Percentiles rank a stretch among this genome's conserved stretches.
phyloP scores from a whole-genome alignment of 2,113 vertebrate species.

The Pipa parva region DNA sequence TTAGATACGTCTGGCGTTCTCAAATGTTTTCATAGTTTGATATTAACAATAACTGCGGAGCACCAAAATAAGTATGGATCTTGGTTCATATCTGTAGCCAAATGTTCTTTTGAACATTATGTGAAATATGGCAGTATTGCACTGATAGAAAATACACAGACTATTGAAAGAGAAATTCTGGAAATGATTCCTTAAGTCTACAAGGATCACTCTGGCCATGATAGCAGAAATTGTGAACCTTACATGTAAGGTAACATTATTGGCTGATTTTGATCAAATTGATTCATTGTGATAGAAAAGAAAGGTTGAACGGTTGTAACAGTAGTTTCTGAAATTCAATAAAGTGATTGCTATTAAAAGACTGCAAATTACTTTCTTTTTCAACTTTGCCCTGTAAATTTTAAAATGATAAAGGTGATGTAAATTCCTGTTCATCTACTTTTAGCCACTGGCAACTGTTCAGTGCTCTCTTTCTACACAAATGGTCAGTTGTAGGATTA shows the following conservation, averaged over 20 bases:
- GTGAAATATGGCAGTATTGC: conserved; percentile 6
- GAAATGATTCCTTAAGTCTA: conserved; percentile 23
- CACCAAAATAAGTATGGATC: background rate
- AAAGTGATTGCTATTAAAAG: too few species aligned
- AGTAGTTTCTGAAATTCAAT: too few species aligned
- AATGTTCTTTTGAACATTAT: background rate
- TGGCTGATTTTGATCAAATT: conserved; percentile 7
- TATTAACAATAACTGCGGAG: conserved; percentile 1
- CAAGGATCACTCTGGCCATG: background rate
- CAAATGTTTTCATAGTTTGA: background rate
- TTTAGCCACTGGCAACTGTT: too few species aligned
- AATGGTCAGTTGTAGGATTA: too few species aligned
- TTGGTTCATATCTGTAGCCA: background rate
- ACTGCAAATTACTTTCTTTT: too few species aligned
- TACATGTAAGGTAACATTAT: conserved; percentile 24
- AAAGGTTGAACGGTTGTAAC: too few species aligned
- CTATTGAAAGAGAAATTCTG: conserved; percentile 21
- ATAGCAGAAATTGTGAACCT: conserved; percentile 18
- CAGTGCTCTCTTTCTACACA: too few species aligned
- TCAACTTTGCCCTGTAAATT: too few species aligned
- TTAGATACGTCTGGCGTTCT: background rate
- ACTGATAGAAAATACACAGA: conserved; percentile 14
- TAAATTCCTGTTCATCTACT: too few species aligned
- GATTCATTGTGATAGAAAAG: too few species aligned
- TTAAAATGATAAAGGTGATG: too few species aligned